These are phyloP conservation scores for Rousettus madagascariensis DNA, from an alignment of 2,797 vertebrate species.

Conservation along the genomic window DNA sequence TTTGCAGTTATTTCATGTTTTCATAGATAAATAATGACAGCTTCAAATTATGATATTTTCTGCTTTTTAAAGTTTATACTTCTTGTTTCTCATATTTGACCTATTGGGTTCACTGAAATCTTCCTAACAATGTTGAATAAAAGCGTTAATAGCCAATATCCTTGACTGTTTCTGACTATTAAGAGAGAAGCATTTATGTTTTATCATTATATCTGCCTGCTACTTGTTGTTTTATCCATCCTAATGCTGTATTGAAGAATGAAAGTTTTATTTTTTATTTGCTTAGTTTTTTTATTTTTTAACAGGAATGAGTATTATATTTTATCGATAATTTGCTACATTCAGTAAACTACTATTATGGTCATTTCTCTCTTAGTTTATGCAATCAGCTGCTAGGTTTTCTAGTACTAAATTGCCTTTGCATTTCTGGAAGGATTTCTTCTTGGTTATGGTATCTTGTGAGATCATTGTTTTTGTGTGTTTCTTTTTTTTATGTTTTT, in stretches of 20 bases:
- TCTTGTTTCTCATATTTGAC: not conserved
- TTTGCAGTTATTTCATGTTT: not conserved
- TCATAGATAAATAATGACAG: not conserved
- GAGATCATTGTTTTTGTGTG: not conserved
- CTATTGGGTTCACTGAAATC: not conserved
- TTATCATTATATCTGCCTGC: not conserved
- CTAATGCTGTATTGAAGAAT: not conserved
- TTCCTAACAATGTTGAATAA: not conserved
- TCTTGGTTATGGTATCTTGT: not conserved
- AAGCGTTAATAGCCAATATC: not conserved
- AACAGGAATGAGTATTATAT: conserved; percentile 8
- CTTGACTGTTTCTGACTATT: not conserved
- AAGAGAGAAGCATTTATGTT: not conserved
- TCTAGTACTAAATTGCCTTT: not conserved
- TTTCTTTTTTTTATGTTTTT: not conserved
- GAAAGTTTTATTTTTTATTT: not conserved
- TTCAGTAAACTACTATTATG: not conserved
- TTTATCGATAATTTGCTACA: not conserved
- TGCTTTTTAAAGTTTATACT: not conserved
- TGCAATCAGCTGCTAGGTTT: not conserved
- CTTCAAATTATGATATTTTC: not conserved
- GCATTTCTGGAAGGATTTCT: not conserved
- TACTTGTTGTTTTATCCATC: not conserved
- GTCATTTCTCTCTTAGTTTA: not conserved
- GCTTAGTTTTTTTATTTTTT: not conserved